Evolutionary conservation across 2,113 vertebrate genomes (phyloP), one percentile per base, ranked within the genome.

Genomic region (Psilopsiagon aurifrons): DNA sequence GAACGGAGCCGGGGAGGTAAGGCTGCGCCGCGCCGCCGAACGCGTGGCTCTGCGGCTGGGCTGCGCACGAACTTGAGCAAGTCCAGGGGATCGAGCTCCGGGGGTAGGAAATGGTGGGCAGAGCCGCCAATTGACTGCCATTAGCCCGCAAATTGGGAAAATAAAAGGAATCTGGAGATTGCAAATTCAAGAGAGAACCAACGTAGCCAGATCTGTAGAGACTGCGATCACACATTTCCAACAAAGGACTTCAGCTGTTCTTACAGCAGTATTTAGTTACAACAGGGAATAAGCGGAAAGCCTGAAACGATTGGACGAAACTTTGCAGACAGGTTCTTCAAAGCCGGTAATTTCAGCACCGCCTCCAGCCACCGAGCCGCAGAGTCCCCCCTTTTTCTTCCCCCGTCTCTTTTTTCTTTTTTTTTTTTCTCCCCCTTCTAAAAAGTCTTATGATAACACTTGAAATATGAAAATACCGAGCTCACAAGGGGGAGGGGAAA

Each of bases 191-290:
- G 92, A 99, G 97, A 88, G 99, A 98, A 98, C 99, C 98, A 98
- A 99, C 98, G 97, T 98, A 99, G 98, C 99, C 98, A 92, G 99
- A 98, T 98, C 98, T 99, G 97, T 99, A 98, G 96, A 99, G 98
- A 98, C 98, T 99, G 97, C 98, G 98, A 95, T 99, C 99, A 97
- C 99, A 99, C 99, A 99, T 99, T 98, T 99, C 99, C 98, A 98
- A 98, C 98, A 98, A 99, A 98, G 98, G 98, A 94, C 97, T 97
- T 96, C 97, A 96, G 98, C 97, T 97, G 97, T 94, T 98, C 98
- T 98, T 97, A 97, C 98, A 96, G 97, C 97, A 97, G 97, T 98
- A 98, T 98, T 99, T 99, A 98, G 98, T 98, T 98, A 98, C 98
- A 98, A 98, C 98, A 97, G 97, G 99, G 98, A 99, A 99, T 98